Evolutionary conservation across 64 coral and sea anemone genomes (phyloP).

Genomic region (Dendronephthya gigantea): DNA sequence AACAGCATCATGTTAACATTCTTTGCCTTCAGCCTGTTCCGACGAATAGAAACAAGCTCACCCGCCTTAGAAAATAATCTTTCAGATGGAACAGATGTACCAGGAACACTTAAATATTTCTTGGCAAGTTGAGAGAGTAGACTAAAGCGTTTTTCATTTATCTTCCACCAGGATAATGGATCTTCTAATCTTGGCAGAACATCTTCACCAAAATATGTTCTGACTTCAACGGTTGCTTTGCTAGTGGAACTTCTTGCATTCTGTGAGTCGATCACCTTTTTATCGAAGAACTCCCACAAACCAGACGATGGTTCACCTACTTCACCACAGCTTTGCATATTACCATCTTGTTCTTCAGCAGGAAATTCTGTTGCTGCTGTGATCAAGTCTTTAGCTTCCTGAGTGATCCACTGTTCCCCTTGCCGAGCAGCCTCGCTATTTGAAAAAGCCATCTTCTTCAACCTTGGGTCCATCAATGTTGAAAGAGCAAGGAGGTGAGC

Average conservation of each 20-base stretch:
- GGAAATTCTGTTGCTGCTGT: conserved; percentile 18
- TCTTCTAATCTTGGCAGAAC: conserved; percentile 8
- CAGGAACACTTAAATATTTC: conserved; percentile 24
- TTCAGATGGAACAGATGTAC: not conserved
- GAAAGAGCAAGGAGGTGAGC: not conserved
- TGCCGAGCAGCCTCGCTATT: not conserved
- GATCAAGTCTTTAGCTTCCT: not conserved
- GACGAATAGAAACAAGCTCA: not conserved
- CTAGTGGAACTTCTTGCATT: not conserved
- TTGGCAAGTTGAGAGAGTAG: conserved; percentile 7
- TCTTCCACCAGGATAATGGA: conserved; percentile 21
- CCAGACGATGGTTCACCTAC: no score
- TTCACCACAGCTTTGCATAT: not conserved
- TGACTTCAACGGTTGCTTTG: not conserved
- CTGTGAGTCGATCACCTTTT: conserved; percentile 9
- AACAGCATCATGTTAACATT: conserved; percentile 26
- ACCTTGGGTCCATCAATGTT: conserved; percentile 17
- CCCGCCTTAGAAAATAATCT: conserved; percentile 17
- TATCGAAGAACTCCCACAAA: conserved; percentile 25
- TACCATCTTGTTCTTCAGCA: not conserved
- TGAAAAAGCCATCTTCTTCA: conserved; percentile 26
- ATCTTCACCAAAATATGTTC: conserved; percentile 14
- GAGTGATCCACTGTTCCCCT: not conserved
- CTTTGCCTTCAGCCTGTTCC: not conserved
- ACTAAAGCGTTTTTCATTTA: not conserved